Base-by-base conservation (phyloP, 2,888 invertebrate species). In the Autographa pulchrina region DNA sequence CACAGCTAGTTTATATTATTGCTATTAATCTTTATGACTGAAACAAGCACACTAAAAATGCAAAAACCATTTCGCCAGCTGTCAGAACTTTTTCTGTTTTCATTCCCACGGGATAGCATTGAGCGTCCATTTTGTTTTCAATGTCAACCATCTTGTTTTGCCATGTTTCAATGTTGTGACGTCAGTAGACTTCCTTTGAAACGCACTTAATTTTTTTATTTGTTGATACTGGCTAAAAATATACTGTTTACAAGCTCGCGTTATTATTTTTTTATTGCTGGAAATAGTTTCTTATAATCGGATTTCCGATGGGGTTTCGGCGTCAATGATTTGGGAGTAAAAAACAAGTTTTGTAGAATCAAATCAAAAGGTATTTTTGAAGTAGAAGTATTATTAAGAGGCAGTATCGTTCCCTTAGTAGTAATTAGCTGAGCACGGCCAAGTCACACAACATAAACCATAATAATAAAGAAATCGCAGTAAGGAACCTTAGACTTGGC, bases 141-240 rank as follows among this genome's bases (percentile, higher is more conserved):
- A 72, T 78, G 80, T 72, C 80, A 72, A 41, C 80, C 77, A 80
- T 80, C 3, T 76, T 76, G 68, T 80, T 76, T 78, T 60, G 11
- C 52, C 65, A 38, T 38, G 38, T 35, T 35, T 3, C 35, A 48
- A 48, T 48, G 54, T 62, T 2, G 9, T 78, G 77, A 78, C 77
- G 77, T 76, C 77, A 72, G 0, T 6, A 5, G 14, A 48, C 64
- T 68, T 80, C 72, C 68, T 43, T 11, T 31, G 25, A 14, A n/a
- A 13, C 25, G 8, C 66, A 65, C 66, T 80, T 14, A 32, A n/a
- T 60, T 1, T 41, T n/a, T 43, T 13, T 64, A 75, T 54, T 32
- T 70, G 70, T 74, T 77, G 74, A 65, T 43, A 62, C 43, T 38
- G 6, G 11, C 0, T 38, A 18, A 43, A 31, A 74, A 59, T 70